phyloP scores from a whole-genome alignment of 2,797 vertebrate genomes.

The Helicolenus hilgendorfi region DNA sequence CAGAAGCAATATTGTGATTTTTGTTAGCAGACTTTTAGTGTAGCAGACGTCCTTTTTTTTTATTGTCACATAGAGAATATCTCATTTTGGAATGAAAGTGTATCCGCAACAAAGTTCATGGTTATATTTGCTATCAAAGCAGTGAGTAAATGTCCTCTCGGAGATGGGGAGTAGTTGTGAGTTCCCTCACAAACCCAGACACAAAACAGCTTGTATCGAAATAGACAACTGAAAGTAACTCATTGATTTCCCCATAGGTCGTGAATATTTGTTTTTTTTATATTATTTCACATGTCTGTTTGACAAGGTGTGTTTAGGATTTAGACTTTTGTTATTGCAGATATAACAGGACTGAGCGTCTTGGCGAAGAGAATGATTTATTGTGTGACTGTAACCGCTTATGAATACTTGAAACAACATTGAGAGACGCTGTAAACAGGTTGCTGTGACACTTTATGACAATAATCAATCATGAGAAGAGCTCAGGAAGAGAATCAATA shows the following conservation, averaged over 20 bases:
- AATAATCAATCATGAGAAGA: not conserved
- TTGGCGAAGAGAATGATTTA: not conserved
- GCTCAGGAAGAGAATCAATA: not conserved
- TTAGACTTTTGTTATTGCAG: not conserved
- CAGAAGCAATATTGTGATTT: not conserved
- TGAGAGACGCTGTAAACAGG: not conserved
- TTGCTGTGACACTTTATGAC: not conserved
- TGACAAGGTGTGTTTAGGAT: not conserved
- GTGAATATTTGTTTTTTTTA: not conserved
- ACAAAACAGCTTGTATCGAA: not conserved
- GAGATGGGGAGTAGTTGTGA: not conserved
- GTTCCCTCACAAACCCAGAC: not conserved
- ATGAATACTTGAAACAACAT: not conserved
- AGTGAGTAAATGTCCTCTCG: not conserved
- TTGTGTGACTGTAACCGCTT: not conserved
- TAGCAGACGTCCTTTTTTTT: not conserved
- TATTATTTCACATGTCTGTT: not conserved
- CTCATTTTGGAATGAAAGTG: not conserved
- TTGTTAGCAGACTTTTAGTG: not conserved
- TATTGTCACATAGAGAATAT: not conserved
- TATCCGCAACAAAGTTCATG: not conserved
- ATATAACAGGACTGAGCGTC: not conserved
- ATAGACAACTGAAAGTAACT: not conserved
- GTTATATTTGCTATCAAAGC: not conserved
- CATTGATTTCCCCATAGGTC: not conserved